Conservation (phyloP, 1,140 invertebrate genomes). For the Macrobrachium nipponense region DNA sequence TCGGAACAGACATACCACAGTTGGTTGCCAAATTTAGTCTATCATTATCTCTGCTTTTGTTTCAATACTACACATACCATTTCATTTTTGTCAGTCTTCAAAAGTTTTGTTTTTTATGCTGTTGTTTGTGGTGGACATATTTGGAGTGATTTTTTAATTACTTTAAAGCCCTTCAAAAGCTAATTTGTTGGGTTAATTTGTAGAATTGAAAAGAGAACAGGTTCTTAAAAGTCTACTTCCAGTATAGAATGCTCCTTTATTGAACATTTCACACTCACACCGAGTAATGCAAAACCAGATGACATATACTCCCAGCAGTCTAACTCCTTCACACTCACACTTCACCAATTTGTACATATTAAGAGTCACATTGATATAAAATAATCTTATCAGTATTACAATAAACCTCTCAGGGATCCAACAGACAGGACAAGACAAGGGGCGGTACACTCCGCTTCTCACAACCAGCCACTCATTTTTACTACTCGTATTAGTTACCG, state of each 20-base stretch:
- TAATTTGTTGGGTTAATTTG: neutral
- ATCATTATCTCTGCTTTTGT: too few relatives aligned
- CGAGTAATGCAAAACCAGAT: conserved; percentile 59
- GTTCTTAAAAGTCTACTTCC: conserved; percentile 15
- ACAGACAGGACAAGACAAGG: conserved; percentile 61
- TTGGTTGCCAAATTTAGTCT: too few relatives aligned
- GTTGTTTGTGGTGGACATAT: too few relatives aligned
- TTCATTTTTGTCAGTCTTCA: too few relatives aligned
- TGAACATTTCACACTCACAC: conserved; percentile 60
- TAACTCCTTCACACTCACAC: conserved; percentile 61
- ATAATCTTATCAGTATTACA: conserved; percentile 58
- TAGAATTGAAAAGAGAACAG: neutral
- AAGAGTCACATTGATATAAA: conserved; percentile 57
- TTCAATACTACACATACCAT: too few relatives aligned
- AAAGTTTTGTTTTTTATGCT: too few relatives aligned
- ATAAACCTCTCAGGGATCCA: conserved; percentile 59
- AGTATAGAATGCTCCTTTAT: conserved; percentile 61
- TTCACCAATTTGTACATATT: conserved; percentile 59
- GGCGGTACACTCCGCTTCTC: conserved; percentile 50
- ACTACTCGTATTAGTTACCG: conserved; percentile 10
- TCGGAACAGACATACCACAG: too few relatives aligned
- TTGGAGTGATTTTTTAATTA: too few relatives aligned
- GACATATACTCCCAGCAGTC: conserved; percentile 61
- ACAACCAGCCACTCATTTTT: conserved; percentile 47
- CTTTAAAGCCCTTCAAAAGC: too few relatives aligned